A percentile compares a stretch with the other conserved stretches of the same genome.
Conservation (phyloP, 2,888 invertebrate species). For the Tenthredo livida region DNA sequence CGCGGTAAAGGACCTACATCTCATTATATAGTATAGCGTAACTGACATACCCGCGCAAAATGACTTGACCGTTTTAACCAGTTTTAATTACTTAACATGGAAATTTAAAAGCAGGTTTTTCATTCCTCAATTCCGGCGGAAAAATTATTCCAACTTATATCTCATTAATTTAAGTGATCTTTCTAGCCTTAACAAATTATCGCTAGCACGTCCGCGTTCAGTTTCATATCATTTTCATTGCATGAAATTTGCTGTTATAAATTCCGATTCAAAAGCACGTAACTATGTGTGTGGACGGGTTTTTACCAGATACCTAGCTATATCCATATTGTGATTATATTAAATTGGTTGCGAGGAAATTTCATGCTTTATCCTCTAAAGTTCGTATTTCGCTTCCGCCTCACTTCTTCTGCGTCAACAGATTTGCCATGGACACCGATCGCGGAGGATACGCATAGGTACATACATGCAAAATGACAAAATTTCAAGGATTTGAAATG, state of each 20-base stretch:
- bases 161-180: neutral
- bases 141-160: neutral
- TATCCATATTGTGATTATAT: neutral
- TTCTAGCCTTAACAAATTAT: neutral
- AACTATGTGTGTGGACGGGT: neutral
- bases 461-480: neutral
- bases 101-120: neutral
- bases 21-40: neutral
- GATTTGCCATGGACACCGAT: neutral
- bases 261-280: neutral
- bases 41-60: neutral
- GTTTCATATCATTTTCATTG: neutral
- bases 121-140: neutral
- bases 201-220: neutral
- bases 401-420: constrained; percentile 25
- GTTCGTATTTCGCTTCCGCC: neutral
- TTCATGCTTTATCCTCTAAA: neutral
- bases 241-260: neutral
- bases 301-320: neutral
- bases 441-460: neutral
- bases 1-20: neutral
- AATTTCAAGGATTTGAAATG: neutral
- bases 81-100: neutral
- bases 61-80: constrained; percentile 3
- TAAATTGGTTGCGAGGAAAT: neutral